Evolutionary conservation across 2,113 vertebrate genomes (phyloP).

Genomic region (Neolamprologus toae): DNA sequence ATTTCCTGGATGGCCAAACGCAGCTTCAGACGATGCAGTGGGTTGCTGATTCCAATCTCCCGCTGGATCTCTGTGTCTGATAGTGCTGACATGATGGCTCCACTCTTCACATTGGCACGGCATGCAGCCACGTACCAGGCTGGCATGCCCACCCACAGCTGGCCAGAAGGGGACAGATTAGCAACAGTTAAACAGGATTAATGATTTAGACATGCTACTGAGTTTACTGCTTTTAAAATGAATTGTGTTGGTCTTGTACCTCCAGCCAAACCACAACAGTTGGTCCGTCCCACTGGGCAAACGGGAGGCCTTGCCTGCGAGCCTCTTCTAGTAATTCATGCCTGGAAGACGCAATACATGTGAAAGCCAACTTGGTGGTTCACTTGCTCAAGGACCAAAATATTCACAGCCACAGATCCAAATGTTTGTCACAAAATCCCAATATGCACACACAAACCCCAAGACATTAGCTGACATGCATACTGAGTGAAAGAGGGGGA

Average conservation of each 20-base stretch:
- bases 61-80: constrained; percentile 97
- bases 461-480: constrained; percentile 29
- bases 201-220: not conserved
- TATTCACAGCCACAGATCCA: not conserved
- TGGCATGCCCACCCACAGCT: constrained; percentile 99
- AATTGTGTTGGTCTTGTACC: constrained; percentile 63
- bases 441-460: not conserved
- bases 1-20: constrained; percentile 96
- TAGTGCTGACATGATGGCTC: constrained; percentile 96
- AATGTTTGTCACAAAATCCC: not conserved
- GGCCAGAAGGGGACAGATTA: not conserved
- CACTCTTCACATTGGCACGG: constrained; percentile 94
- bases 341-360: constrained; percentile 18
- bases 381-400: not conserved
- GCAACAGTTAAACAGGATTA: not conserved
- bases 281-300: constrained; percentile 96
- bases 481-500: not conserved
- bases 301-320: constrained; percentile 87
- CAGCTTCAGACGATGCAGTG: constrained; percentile 90
- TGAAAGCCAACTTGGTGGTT: not conserved
- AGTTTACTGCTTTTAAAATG: not conserved
- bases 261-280: constrained; percentile 97
- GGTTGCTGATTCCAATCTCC: constrained; percentile 97
- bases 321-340: constrained; percentile 96
- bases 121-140: constrained; percentile 98